Conservation (phyloP, 2,888 invertebrate species). For the Athalia circularis region DNA sequence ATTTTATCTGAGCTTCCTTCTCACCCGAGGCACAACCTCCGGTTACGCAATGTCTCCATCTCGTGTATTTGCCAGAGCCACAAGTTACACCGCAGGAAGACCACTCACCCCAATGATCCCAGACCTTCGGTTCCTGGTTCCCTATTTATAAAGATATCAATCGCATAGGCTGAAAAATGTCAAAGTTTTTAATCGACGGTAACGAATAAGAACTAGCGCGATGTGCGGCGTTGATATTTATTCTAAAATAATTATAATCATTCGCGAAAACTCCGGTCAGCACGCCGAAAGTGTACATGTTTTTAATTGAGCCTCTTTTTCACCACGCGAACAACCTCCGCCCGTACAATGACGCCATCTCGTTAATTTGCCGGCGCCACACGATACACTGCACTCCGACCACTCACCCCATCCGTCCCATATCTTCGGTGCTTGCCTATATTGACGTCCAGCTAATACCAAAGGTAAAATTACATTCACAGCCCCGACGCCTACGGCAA, state of each 20-base stretch:
- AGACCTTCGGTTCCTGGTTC: constrained; percentile 63
- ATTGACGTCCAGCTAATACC: constrained; percentile 34
- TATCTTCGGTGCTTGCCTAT: constrained; percentile 65
- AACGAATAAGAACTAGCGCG: too few species aligned
- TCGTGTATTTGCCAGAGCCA: constrained; percentile 70
- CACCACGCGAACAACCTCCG: constrained; percentile 73
- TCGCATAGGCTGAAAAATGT: neutral
- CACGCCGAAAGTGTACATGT: constrained; percentile 74
- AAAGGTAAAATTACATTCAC: neutral
- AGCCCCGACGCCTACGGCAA: neutral
- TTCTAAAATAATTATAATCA: constrained; percentile 8
- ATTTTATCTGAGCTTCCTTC: constrained; percentile 75
- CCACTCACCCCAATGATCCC: constrained; percentile 75
- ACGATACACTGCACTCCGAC: constrained; percentile 74
- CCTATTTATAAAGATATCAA: neutral
- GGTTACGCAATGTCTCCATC: constrained; percentile 74
- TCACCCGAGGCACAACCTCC: constrained; percentile 73
- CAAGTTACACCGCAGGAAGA: constrained; percentile 73
- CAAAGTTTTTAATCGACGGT: neutral
- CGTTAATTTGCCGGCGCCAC: constrained; percentile 74
- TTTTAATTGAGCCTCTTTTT: constrained; percentile 76
- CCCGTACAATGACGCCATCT: constrained; percentile 75
- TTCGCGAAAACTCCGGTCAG: constrained; percentile 47
- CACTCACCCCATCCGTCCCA: constrained; percentile 76
- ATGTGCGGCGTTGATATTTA: too few species aligned